Conservation (phyloP, 2,888 invertebrate genomes). For the Campoplex nolae region DNA sequence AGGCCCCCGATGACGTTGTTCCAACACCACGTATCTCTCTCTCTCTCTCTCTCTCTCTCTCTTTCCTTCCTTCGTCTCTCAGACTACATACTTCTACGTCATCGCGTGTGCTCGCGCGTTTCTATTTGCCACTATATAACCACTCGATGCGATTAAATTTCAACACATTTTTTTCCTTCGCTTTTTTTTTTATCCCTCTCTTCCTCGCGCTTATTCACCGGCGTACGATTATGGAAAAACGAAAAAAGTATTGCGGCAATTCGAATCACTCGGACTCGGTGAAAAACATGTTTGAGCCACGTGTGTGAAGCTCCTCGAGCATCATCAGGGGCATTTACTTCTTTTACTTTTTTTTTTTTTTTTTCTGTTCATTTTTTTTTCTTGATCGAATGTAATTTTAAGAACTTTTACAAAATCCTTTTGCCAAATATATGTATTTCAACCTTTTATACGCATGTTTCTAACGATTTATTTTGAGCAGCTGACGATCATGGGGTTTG, state of each 20-base stretch:
- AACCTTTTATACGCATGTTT: too few species aligned
- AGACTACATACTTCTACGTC: slow-evolving; percentile 17
- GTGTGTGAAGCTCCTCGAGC: background rate
- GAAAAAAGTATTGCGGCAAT: background rate
- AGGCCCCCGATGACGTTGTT: slow-evolving; percentile 54
- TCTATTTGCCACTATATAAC: slow-evolving; percentile 12
- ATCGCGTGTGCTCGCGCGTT: slow-evolving; percentile 31
- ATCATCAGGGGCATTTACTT: background rate
- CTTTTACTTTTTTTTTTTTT: background rate
- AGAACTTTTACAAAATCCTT: too few species aligned
- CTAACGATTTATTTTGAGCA: too few species aligned
- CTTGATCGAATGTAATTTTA: too few species aligned
- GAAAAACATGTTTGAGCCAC: background rate
- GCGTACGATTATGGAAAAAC: background rate
- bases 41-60: background rate
- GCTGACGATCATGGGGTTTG: too few species aligned
- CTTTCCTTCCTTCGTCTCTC: background rate
- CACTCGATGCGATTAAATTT: slow-evolving; percentile 22
- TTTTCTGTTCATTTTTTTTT: background rate
- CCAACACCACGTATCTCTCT: slow-evolving; percentile 25
- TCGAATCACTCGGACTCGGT: background rate
- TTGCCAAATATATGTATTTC: too few species aligned
- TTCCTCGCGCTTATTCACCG: background rate
- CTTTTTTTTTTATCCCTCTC: background rate
- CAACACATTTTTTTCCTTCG: background rate